A percentile compares a stretch with the other conserved stretches of the same genome.
These are phyloP conservation scores for Drosophila pseudoananassae DNA, from an alignment of 1,140 invertebrate genomes.

Conservation along the genomic window DNA sequence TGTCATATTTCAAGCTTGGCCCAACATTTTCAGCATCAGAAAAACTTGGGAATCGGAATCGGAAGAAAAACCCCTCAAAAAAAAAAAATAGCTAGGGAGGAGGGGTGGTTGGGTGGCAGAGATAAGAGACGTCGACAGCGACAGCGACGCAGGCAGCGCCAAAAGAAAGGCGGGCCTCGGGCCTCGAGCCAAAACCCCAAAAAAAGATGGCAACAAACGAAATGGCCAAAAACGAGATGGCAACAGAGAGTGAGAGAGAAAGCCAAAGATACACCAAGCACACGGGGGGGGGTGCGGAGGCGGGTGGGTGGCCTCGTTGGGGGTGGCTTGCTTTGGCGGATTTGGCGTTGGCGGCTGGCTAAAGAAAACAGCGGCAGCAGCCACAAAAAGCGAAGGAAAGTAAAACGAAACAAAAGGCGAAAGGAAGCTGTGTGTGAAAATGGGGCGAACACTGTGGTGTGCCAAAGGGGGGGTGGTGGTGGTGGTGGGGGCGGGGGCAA, in stretches of 20 bases:
- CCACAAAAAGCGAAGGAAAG: conserved; percentile 29
- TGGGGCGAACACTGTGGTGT: not conserved
- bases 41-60: conserved; percentile 2
- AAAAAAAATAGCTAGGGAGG: conserved; percentile 21
- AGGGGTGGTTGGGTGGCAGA: conserved; percentile 19
- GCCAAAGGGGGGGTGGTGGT: not conserved
- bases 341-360: conserved; percentile 73
- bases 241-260: conserved; percentile 21
- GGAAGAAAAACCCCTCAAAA: conserved; percentile 7
- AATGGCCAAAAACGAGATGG: conserved; percentile 37
- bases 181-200: conserved; percentile 38
- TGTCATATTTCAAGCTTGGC: conserved; percentile 80
- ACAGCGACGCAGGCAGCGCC: conserved; percentile 33
- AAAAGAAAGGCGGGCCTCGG: conserved; percentile 51
- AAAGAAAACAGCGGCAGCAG: conserved; percentile 63
- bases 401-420: conserved; percentile 64
- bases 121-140: conserved; percentile 59
- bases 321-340: conserved; percentile 55
- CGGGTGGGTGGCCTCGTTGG: not conserved
- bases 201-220: conserved; percentile 54
- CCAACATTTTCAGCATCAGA: conserved; percentile 60
- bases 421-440: conserved; percentile 52
- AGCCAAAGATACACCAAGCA: conserved; percentile 9
- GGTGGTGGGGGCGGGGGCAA: conserved; percentile 6
- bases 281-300: not conserved